Evolutionary conservation across 1,140 invertebrate genomes (phyloP).

Genomic region (Geopemphigus sp.): DNA sequence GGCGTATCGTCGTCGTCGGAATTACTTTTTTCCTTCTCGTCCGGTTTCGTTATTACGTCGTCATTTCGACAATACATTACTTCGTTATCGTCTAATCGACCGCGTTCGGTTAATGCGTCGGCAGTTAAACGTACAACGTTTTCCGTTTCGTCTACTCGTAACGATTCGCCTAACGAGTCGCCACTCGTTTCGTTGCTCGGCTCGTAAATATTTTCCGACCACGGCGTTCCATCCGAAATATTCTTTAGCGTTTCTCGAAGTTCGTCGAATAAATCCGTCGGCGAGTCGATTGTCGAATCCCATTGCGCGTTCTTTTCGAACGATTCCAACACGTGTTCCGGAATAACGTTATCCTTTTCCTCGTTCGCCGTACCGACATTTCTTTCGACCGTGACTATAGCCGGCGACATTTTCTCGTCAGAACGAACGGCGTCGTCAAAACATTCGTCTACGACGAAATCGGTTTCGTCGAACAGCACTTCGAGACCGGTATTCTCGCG

Average conservation of each 20-base stretch:
- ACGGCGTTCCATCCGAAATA: background rate
- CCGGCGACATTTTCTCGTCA: too few species aligned
- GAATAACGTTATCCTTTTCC: background rate
- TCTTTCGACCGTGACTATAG: background rate
- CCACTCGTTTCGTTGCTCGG: too few species aligned
- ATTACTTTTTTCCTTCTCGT: too few species aligned
- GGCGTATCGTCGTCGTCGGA: background rate
- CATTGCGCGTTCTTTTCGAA: background rate
- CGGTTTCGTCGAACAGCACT: constrained; percentile 23
- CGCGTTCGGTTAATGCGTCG: background rate
- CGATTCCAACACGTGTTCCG: background rate
- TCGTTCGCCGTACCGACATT: background rate
- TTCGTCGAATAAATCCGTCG: background rate
- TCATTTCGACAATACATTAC: too few species aligned
- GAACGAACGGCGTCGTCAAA: too few species aligned
- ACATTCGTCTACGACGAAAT: background rate
- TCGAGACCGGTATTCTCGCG: constrained; percentile 4
- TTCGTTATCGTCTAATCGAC: background rate
- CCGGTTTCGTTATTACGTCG: too few species aligned
- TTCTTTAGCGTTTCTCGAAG: background rate
- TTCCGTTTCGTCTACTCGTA: background rate
- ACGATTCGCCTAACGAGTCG: background rate
- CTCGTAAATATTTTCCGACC: background rate
- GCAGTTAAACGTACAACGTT: background rate
- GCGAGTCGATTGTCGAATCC: background rate